A percentile compares a stretch with the other conserved stretches of the same genome.
phyloP scores from a whole-genome alignment of 2,113 vertebrate species.

The Clarias gariepinus region DNA sequence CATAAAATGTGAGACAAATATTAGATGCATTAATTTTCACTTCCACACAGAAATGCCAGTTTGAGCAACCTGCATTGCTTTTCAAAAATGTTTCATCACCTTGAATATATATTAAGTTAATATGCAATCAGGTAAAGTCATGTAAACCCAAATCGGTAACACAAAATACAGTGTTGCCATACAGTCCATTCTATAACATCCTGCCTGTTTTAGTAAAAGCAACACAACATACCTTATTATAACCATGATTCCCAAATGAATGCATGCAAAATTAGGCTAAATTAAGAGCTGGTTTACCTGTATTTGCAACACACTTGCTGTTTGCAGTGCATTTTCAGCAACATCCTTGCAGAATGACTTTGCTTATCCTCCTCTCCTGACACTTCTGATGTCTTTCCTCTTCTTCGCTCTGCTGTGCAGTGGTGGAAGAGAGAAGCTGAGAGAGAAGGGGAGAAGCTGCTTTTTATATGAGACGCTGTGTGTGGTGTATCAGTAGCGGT shows the following conservation, averaged over 20 bases:
- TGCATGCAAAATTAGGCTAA: neutral
- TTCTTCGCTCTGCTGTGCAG: constrained; percentile 29
- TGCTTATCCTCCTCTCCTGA: constrained; percentile 11
- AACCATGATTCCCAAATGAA: neutral
- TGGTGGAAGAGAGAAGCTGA: constrained; percentile 37
- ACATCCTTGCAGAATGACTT: constrained; percentile 18
- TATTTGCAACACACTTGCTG: neutral
- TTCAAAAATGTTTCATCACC: neutral
- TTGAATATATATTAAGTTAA: neutral
- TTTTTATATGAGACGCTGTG: constrained; percentile 67
- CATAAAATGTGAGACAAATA: neutral
- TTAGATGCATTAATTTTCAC: no score
- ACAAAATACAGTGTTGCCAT: neutral
- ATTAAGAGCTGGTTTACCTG: neutral
- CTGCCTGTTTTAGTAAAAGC: neutral
- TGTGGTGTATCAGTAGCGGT: constrained; percentile 52
- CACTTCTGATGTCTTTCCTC: neutral
- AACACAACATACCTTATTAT: neutral
- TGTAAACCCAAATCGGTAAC: neutral
- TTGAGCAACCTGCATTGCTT: neutral
- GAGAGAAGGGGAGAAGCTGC: constrained; percentile 37
- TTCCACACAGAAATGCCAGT: neutral
- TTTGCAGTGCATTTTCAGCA: neutral
- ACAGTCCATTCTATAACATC: neutral
- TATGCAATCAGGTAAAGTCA: neutral